Evolutionary conservation across 2,113 vertebrate species (phyloP), one percentile per base, ranked within the genome.

Genomic region (Nerophis ophidion): DNA sequence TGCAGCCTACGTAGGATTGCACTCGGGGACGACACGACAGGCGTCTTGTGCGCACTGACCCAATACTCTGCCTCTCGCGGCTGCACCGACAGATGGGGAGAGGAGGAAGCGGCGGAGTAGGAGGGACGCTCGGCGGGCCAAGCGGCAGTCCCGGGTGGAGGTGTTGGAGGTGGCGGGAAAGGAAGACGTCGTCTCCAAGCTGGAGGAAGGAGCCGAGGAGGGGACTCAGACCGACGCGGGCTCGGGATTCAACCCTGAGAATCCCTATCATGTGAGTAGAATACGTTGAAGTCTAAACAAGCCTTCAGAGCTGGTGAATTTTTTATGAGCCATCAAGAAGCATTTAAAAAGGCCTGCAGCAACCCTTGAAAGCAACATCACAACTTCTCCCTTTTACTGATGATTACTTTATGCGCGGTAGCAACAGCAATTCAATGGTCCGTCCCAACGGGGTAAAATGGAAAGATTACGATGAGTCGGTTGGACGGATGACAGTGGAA

Each of bases 211-310:
- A 48, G 75, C 57, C 65, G 65, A 76, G 78, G 89, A 90, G 49
- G 85, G 67, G 46, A 26, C 14, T 0, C 65, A 66, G 67, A 84
- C 86, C 8, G 55, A 65, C 7, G 75, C 45, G 0, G 82, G 87
- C 14, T 85, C 89, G 14, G 76, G 79, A 0, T 91, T 89, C 81
- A 96, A 97, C 68, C 94, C 96, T 0, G 91, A 96, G 48, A 98
- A 98, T 71, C 95, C 97, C 11, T 96, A 98, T 49, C 93, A 95
- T 0, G 95, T 97, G 86, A 90, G 94, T 89, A 0, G 62, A 70
- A 56, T 64, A 62, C 17, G 9, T 9, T 68, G 56, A 59, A 71
- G 70, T 54, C 17, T 56, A 54, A 63, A 78, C 48, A 63, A 61
- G 33, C 34, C 62, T 75, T 57, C 57, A 48, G 56, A 71, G 64